Evolutionary conservation across 2,888 invertebrate genomes (phyloP).

Genomic region (Drosophila nigricruria): DNA sequence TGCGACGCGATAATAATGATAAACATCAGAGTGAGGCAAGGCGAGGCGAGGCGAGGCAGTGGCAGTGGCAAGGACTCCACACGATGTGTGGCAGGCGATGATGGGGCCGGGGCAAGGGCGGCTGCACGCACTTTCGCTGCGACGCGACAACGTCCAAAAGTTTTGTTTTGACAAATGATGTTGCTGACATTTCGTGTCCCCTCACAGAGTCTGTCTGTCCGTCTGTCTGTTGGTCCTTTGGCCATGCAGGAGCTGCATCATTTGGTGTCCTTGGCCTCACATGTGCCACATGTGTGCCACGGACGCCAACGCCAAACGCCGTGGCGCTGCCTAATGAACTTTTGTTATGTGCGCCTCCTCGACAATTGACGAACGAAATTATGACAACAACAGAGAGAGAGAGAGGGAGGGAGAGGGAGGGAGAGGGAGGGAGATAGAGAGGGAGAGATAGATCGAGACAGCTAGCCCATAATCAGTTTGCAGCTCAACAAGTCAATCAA

Average conservation of each 20-base stretch:
- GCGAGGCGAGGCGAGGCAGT: slow-evolving; percentile 27
- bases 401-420: not conserved
- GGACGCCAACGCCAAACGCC: slow-evolving; percentile 27
- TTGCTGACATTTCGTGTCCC: slow-evolving; percentile 64
- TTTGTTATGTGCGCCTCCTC: slow-evolving; percentile 44
- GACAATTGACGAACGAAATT: slow-evolving; percentile 54
- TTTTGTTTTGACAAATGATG: slow-evolving; percentile 80
- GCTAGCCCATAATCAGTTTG: slow-evolving; percentile 30
- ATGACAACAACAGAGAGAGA: slow-evolving; percentile 18
- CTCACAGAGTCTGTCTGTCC: not conserved
- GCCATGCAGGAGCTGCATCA: slow-evolving; percentile 20
- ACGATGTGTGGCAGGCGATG: not conserved
- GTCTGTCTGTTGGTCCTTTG: not conserved
- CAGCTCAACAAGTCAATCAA: slow-evolving; percentile 44
- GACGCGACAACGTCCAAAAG: slow-evolving; percentile 72
- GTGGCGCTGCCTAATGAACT: slow-evolving; percentile 68
- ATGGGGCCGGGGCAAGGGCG: not conserved
- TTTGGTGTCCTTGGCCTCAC: slow-evolving; percentile 46
- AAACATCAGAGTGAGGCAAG: slow-evolving; percentile 45
- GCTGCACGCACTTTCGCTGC: slow-evolving; percentile 74
- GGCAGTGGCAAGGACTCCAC: not conserved
- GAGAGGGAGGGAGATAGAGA: not conserved
- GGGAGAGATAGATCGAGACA: not conserved
- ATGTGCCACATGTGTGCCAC: slow-evolving; percentile 55
- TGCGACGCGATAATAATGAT: slow-evolving; percentile 71